Evolutionary conservation across 2,797 vertebrate genomes (phyloP), one percentile per base, ranked within the genome.

Genomic region (Peromyscus eremicus): DNA sequence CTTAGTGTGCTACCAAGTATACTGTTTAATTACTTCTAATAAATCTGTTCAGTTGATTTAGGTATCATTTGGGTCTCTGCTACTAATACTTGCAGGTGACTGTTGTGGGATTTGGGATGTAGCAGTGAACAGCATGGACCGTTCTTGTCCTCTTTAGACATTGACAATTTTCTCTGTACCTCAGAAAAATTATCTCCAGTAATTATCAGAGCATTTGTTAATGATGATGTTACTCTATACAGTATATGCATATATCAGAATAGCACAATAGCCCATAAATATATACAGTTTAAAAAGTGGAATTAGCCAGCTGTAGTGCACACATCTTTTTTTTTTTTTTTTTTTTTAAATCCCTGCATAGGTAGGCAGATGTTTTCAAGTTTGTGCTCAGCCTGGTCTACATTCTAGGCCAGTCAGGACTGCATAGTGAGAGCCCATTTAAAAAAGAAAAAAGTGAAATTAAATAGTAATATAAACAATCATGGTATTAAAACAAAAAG

Each of bases 1-100:
- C 23, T 66, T 93, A 29, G 0, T 97, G 8, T 86, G 7, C 60
- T 76, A 2, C 52, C 27, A 46, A 46, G 81, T 71, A 23, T 34
- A 49, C 43, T 94, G 25, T 92, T 90, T 92, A 71, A 43, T 94
- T 89, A 40, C n/a, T 91, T 89, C 57, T 87, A 83, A 49, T 80
- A 46, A 85, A 83, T 66, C 81, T 84, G 13, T 86, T 90, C 14
- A 62, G 10, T 82, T 94, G 80, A 82, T 85, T 85, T 76, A 86
- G 34, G 10, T 88, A 68, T 55, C 82, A 86, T 8, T 37, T 73
- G 75, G 60, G 3, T 29, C 40, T 94, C 79, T 91, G n/a, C 37
- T 79, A 23, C 2, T 68, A 52, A 52, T 70, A 11, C 49, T 6
- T 68, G 6, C n/a, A 57, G 29, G 70, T 88, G 40, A 87, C 34